Conservation (phyloP, 2,888 invertebrate species). For the Drosophila macrospina region DNA sequence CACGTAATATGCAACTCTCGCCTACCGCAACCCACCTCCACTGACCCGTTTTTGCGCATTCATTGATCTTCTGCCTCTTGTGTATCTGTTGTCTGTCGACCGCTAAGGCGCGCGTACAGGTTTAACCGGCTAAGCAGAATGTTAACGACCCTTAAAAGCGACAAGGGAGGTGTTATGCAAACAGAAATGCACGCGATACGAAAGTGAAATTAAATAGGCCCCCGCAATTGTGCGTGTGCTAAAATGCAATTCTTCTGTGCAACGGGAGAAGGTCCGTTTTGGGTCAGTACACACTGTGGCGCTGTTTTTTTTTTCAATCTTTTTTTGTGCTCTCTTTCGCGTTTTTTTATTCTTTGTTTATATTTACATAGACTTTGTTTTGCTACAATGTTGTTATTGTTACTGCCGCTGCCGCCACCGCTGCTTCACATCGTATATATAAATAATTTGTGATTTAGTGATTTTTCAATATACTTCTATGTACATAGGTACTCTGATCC, state of each 20-base stretch:
- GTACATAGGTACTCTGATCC: background rate
- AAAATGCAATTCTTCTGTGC: slow-evolving; percentile 17
- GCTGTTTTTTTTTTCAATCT: slow-evolving; percentile 22
- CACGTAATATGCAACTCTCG: slow-evolving; percentile 53
- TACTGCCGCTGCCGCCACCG: slow-evolving; percentile 20
- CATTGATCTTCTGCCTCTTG: slow-evolving; percentile 69
- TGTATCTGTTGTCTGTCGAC: slow-evolving; percentile 63
- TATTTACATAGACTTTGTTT: slow-evolving; percentile 72
- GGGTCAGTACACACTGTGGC: slow-evolving; percentile 45
- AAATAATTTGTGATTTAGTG: slow-evolving; percentile 40
- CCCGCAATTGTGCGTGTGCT: slow-evolving; percentile 4
- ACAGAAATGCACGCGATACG: slow-evolving; percentile 17
- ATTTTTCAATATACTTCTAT: slow-evolving; percentile 22
- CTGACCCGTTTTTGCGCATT: slow-evolving; percentile 78
- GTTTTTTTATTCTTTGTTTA: slow-evolving; percentile 76
- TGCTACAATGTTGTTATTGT: slow-evolving; percentile 61
- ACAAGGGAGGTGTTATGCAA: slow-evolving; percentile 56
- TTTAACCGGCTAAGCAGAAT: slow-evolving; percentile 67
- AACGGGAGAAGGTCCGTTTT: slow-evolving; percentile 28
- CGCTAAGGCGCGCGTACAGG: slow-evolving; percentile 41
- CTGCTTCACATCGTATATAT: slow-evolving; percentile 28
- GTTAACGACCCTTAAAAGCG: slow-evolving; percentile 64
- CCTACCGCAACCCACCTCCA: slow-evolving; percentile 55
- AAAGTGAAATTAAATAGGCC: slow-evolving; percentile 37
- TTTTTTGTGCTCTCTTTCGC: slow-evolving; percentile 47